Evolutionary conservation across 2,888 invertebrate species (phyloP).

Genomic region (Trissolcus japonicus): DNA sequence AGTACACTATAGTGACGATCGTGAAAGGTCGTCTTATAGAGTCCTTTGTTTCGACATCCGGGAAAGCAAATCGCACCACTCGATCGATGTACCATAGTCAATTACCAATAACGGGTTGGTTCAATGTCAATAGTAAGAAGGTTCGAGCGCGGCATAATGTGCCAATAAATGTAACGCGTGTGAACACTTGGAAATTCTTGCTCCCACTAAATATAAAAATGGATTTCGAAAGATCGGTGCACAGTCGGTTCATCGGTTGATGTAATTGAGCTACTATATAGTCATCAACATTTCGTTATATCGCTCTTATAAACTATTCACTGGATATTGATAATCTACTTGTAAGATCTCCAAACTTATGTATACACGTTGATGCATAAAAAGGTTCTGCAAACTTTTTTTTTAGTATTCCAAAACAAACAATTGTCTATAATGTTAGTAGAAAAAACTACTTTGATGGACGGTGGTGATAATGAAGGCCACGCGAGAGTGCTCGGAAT

Average conservation of each 20-base stretch:
- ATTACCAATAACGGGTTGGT: conserved; percentile 60
- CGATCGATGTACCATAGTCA: conserved; percentile 58
- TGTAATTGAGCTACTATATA: conserved; percentile 35
- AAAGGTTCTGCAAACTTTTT: too few species aligned
- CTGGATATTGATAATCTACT: background rate
- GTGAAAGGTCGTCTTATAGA: conserved; percentile 57
- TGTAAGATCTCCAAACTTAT: background rate
- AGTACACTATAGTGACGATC: conserved; percentile 38
- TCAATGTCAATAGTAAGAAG: conserved; percentile 66
- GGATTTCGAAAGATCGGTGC: conserved; percentile 33
- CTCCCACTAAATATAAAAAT: conserved; percentile 65
- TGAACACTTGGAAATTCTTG: conserved; percentile 66
- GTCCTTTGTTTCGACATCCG: conserved; percentile 54
- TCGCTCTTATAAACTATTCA: background rate
- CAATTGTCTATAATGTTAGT: too few species aligned
- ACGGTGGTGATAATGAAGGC: too few species aligned
- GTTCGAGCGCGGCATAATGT: conserved; percentile 45
- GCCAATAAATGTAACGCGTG: conserved; percentile 65
- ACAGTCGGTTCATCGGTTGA: conserved; percentile 22
- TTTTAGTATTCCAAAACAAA: too few species aligned
- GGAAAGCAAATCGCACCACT: conserved; percentile 56
- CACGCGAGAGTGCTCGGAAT: too few species aligned
- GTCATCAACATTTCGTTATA: background rate
- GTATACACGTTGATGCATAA: too few species aligned
- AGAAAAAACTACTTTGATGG: too few species aligned